Percentiles rank a stretch among this genome's conserved stretches.
Evolutionary conservation across 2,797 vertebrate species (phyloP).

Genomic region (Psittacula echo): DNA sequence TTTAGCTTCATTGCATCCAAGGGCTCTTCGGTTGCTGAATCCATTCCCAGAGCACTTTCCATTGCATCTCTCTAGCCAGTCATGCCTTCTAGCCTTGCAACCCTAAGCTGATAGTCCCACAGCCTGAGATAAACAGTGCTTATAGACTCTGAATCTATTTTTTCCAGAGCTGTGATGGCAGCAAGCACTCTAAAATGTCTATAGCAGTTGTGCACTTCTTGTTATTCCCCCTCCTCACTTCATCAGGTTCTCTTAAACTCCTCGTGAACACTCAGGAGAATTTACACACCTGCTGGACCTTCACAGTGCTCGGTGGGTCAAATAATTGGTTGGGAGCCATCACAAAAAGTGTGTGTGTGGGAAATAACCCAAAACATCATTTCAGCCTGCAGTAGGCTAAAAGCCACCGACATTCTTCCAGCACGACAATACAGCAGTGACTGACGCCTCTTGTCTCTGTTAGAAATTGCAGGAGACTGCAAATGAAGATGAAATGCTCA

Average conservation of each 20-base stretch:
- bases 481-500: neutral
- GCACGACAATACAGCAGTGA: neutral
- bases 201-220: neutral
- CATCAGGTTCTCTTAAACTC: neutral
- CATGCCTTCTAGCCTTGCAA: neutral
- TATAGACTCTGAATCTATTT: neutral
- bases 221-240: neutral
- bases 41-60: slow-evolving; percentile 16
- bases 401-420: neutral
- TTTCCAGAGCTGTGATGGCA: neutral
- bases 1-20: slow-evolving; percentile 14
- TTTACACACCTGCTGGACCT: neutral
- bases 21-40: neutral
- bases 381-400: neutral
- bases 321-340: neutral
- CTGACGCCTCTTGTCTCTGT: neutral
- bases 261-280: neutral
- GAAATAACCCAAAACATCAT: neutral
- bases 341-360: rapidly evolving
- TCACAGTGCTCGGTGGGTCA: neutral
- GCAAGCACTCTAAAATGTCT: neutral
- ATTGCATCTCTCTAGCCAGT: neutral
- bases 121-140: neutral
- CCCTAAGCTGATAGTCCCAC: neutral
- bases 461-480: neutral